Percentiles rank a stretch among this genome's conserved stretches.
These are phyloP conservation scores for Neomorphus geoffroyi DNA, from an alignment of 2,797 vertebrate genomes.

Conservation along the genomic window DNA sequence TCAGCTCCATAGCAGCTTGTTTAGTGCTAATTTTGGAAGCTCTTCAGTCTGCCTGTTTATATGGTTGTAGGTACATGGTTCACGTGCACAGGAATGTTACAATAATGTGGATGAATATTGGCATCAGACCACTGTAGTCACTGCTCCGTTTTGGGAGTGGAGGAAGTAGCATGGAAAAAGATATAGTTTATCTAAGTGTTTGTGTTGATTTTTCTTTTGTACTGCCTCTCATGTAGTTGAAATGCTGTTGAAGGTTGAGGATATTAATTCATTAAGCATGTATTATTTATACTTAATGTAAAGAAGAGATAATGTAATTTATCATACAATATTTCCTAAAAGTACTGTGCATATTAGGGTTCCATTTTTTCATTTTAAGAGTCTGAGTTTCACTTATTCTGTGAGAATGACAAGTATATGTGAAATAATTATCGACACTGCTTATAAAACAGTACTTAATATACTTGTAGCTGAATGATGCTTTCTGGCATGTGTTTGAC, in stretches of 20 bases:
- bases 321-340: neutral
- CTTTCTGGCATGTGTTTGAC: neutral
- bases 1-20: neutral
- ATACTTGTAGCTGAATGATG: neutral
- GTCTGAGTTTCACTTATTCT: neutral
- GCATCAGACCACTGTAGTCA: neutral
- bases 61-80: neutral
- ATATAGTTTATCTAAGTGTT: neutral
- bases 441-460: neutral
- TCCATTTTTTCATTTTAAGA: neutral
- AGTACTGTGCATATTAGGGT: neutral
- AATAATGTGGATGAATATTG: neutral
- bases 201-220: neutral
- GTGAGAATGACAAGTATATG: neutral
- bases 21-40: neutral
- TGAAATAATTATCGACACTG: neutral
- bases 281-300: neutral
- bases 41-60: neutral
- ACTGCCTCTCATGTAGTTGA: neutral
- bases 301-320: neutral
- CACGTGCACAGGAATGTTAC: neutral
- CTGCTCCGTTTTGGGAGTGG: neutral
- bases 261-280: neutral
- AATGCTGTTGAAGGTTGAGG: neutral
- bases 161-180: neutral